A percentile compares a stretch with the other conserved stretches of the same genome.
Conservation (phyloP, 1,140 invertebrate species). For the Hesperophylax magnus region DNA sequence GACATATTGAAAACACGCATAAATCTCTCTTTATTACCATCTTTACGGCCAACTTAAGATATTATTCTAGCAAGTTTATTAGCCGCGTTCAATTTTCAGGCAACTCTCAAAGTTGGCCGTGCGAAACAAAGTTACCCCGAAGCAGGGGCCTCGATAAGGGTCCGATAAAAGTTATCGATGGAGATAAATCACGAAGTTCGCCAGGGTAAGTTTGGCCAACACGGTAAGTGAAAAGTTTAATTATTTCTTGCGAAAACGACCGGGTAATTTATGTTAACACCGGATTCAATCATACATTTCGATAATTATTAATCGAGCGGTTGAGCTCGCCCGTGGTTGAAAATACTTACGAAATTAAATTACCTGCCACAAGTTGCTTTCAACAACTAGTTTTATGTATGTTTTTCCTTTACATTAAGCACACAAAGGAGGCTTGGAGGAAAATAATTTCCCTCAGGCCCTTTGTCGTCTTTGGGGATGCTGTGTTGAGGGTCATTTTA, state of each 20-base stretch:
- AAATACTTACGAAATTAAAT: neutral
- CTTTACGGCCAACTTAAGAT: conserved; percentile 28
- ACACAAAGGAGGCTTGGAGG: no score
- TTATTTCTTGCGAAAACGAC: conserved; percentile 33
- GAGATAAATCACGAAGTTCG: conserved; percentile 48
- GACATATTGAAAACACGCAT: conserved; percentile 36
- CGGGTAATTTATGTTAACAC: conserved; percentile 46
- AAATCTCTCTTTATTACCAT: conserved; percentile 34
- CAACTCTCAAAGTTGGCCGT: conserved; percentile 25
- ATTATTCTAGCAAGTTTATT: conserved; percentile 38
- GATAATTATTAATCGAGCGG: conserved; percentile 29
- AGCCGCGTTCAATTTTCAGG: conserved; percentile 33
- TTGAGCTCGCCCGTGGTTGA: neutral
- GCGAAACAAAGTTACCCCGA: conserved; percentile 40
- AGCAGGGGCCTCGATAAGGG: conserved; percentile 30
- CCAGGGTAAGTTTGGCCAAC: conserved; percentile 41
- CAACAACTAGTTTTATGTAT: no score
- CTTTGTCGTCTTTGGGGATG: no score
- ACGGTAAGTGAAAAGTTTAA: conserved; percentile 51
- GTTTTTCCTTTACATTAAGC: no score
- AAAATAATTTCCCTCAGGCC: no score
- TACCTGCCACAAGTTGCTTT: no score
- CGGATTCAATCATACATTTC: conserved; percentile 46
- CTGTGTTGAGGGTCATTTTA: no score
- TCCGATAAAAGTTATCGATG: conserved; percentile 48